These are phyloP conservation scores for Andrena minutula DNA, from an alignment of 2,888 invertebrate species.

Conservation along the genomic window DNA sequence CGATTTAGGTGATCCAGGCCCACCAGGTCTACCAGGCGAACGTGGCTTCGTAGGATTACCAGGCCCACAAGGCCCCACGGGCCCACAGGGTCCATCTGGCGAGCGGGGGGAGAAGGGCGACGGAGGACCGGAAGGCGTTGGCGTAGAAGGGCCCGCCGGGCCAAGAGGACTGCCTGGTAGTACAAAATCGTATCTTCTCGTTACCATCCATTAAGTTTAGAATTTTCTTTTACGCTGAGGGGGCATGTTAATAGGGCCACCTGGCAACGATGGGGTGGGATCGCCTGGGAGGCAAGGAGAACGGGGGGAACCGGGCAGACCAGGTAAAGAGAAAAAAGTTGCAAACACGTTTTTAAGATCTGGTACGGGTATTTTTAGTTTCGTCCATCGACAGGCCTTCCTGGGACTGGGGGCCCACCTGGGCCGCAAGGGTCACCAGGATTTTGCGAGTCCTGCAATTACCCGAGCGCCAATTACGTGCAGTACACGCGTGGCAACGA, in stretches of 20 bases:
- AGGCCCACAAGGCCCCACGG: slow-evolving; percentile 87
- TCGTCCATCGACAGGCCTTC: slow-evolving; percentile 77
- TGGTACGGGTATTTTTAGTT: slow-evolving; percentile 46
- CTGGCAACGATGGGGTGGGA: slow-evolving; percentile 89
- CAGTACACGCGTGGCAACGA: slow-evolving; percentile 86
- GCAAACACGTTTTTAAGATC: slow-evolving; percentile 38
- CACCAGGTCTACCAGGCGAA: slow-evolving; percentile 88
- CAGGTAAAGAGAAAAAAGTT: slow-evolving; percentile 86
- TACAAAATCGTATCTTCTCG: background rate
- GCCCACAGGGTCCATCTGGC: slow-evolving; percentile 88
- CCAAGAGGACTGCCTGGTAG: slow-evolving; percentile 90
- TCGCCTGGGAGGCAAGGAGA: slow-evolving; percentile 91
- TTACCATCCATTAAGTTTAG: slow-evolving; percentile 21
- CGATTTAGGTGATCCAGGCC: slow-evolving; percentile 88
- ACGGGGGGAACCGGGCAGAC: slow-evolving; percentile 90
- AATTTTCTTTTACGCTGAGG: background rate
- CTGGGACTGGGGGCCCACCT: slow-evolving; percentile 87
- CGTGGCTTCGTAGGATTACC: slow-evolving; percentile 89
- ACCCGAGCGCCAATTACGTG: slow-evolving; percentile 86
- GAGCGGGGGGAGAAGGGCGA: slow-evolving; percentile 92
- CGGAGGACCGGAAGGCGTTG: slow-evolving; percentile 89
- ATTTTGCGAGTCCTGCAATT: slow-evolving; percentile 89
- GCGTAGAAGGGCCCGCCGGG: slow-evolving; percentile 91
- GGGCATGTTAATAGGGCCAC: slow-evolving; percentile 86
- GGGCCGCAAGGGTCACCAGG: slow-evolving; percentile 89